A percentile compares a stretch with the other conserved stretches of the same genome.
Conservation (phyloP, 1,140 invertebrate genomes). For the Halictus rubicundus region DNA sequence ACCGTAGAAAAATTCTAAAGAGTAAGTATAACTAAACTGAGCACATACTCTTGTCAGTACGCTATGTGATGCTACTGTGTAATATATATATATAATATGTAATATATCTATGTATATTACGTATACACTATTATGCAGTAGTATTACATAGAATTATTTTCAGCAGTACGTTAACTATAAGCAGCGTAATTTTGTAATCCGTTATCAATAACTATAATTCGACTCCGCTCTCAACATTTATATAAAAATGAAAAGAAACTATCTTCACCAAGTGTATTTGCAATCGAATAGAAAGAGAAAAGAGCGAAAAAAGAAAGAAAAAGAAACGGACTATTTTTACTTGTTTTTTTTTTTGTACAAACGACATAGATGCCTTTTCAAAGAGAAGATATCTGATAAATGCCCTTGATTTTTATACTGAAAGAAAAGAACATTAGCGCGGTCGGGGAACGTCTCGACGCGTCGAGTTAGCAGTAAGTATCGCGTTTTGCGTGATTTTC, state of each 20-base stretch:
- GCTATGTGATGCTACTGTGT: constrained; percentile 22
- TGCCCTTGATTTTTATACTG: constrained; percentile 32
- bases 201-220: neutral
- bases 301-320: neutral
- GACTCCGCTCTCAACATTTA: neutral
- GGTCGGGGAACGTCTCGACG: neutral
- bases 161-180: constrained; percentile 5
- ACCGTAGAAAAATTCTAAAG: constrained; percentile 28
- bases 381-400: constrained; percentile 17
- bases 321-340: constrained; percentile 13
- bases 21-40: constrained; percentile 10
- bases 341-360: constrained; percentile 27
- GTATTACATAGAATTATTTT: constrained; percentile 8
- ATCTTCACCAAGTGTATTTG: constrained; percentile 23
- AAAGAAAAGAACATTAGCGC: neutral
- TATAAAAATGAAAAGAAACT: neutral
- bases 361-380: constrained; percentile 26
- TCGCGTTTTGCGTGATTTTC: constrained; percentile 12
- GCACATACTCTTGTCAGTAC: neutral
- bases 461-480: constrained; percentile 16
- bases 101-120: constrained; percentile 21
- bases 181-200: constrained; percentile 17
- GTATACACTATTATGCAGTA: constrained; percentile 17
- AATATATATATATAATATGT: no score
- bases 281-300: neutral